Evolutionary conservation across 2,888 invertebrate genomes (phyloP).

Genomic region (Campoplex nolae): DNA sequence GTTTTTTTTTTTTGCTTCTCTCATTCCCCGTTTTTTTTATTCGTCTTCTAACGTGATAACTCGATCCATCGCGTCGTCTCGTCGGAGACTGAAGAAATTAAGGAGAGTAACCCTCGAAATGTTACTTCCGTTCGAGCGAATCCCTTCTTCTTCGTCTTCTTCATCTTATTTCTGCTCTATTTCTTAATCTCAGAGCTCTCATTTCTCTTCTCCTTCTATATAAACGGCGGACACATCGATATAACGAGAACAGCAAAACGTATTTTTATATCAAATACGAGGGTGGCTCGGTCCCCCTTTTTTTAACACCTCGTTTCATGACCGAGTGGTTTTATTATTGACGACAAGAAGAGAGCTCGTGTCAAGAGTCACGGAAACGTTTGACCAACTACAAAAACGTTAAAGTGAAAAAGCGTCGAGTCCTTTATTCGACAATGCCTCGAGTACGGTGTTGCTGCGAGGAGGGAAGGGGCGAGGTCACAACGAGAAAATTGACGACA

Average conservation of each 20-base stretch:
- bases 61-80: conserved; percentile 76
- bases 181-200: conserved; percentile 32
- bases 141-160: conserved; percentile 67
- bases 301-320: conserved; percentile 32
- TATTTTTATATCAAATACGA: conserved; percentile 44
- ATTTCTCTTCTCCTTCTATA: not conserved
- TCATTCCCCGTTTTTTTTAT: conserved; percentile 71
- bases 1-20: conserved; percentile 55
- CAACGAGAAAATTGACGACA: conserved; percentile 56
- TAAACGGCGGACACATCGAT: not conserved
- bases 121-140: conserved; percentile 70
- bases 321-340: conserved; percentile 6
- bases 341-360: conserved; percentile 3
- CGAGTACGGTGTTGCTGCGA: not conserved
- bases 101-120: conserved; percentile 75
- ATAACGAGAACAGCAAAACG: conserved; percentile 13
- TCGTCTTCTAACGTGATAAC: conserved; percentile 75
- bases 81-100: conserved; percentile 76
- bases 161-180: not conserved
- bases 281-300: conserved; percentile 1
- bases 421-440: conserved; percentile 39
- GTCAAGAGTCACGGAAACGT: conserved; percentile 53
- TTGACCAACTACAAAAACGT: conserved; percentile 52
- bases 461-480: conserved; percentile 34
- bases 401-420: conserved; percentile 43